Evolutionary conservation across 2,113 vertebrate genomes (phyloP), one percentile per base, ranked within the genome.

Genomic region (Asarcornis scutulata): DNA sequence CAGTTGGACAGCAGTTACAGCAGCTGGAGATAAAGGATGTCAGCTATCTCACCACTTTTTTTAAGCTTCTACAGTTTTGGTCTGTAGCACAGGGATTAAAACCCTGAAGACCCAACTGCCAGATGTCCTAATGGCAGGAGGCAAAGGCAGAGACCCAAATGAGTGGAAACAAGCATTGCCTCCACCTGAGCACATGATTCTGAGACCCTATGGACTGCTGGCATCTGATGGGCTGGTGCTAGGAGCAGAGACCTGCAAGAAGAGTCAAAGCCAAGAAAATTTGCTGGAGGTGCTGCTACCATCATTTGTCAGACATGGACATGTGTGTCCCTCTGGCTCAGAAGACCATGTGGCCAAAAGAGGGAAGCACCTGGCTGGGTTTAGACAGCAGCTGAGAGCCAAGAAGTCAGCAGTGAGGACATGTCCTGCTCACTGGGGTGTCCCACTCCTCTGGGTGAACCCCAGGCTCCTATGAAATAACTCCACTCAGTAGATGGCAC

Each of bases 261-360:
- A 17, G 27, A 29, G 20, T 2, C 26, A 17, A 29, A 76, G 16
- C 32, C 62, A 71, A 74, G 56, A n/a, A n/a, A 38, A 42, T n/a
- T n/a, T n/a, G 21, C 62, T 72, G 68, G 26, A 0, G 2, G 40
- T 58, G 1, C 11, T 31, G 1, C 3, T 3, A 3, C 38, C 0
- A 0, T 1, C 22, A 6, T 42, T 31, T 29, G 16, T 60, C 76
- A 69, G 50, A 25, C 17, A 11, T 0, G 20, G 55, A 5, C 50
- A 64, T 38, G 36, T 0, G 0, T 50, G 71, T 48, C 21, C 3
- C 1, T 20, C 22, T 44, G 21, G 31, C 71, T 59, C 40, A 1
- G 17, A 27, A 64, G 10, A 22, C 3, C 25, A 1, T 3, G 10
- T 0, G 0, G 27, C 14, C 40, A 7, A 29, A 17, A 25, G 6